These are phyloP conservation scores for Cololabis saira DNA, from an alignment of 2,113 vertebrate genomes.

Conservation along the genomic window DNA sequence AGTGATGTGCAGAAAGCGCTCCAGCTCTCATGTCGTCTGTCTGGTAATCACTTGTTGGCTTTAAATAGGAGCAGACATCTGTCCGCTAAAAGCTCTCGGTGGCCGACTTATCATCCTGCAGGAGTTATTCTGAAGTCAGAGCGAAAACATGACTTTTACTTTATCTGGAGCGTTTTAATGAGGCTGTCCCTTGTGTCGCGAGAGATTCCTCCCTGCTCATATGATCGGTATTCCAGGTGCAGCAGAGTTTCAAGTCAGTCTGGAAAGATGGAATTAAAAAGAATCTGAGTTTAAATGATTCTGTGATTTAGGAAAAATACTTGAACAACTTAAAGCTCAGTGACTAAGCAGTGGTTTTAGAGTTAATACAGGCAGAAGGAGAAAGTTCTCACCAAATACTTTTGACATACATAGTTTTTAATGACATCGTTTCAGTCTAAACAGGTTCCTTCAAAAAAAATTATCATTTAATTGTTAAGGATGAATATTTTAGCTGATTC, in stretches of 20 bases:
- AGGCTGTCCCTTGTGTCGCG: background rate
- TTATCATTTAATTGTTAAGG: background rate
- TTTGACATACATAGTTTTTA: too few species aligned
- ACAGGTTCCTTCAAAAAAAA: too few species aligned
- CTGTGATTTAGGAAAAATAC: background rate
- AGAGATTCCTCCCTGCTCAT: background rate
- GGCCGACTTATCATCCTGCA: conserved; percentile 10
- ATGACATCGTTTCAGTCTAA: too few species aligned
- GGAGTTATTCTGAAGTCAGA: too few species aligned
- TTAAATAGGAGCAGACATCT: conserved; percentile 26
- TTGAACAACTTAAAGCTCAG: background rate
- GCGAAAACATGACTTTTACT: background rate
- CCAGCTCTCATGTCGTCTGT: background rate
- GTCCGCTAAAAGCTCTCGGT: conserved; percentile 15
- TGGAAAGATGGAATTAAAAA: background rate
- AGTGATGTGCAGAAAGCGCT: background rate
- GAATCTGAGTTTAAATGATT: background rate
- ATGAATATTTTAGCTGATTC: background rate
- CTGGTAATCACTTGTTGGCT: conserved; percentile 6
- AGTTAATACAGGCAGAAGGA: background rate
- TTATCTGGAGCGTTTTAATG: conserved; percentile 8
- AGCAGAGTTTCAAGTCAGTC: conserved; percentile 4
- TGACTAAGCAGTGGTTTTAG: background rate
- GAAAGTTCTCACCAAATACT: too few species aligned
- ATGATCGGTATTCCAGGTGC: too few species aligned